Conservation (phyloP, 64 coral and sea anemone genomes). For the Cladopsammia gracilis region DNA sequence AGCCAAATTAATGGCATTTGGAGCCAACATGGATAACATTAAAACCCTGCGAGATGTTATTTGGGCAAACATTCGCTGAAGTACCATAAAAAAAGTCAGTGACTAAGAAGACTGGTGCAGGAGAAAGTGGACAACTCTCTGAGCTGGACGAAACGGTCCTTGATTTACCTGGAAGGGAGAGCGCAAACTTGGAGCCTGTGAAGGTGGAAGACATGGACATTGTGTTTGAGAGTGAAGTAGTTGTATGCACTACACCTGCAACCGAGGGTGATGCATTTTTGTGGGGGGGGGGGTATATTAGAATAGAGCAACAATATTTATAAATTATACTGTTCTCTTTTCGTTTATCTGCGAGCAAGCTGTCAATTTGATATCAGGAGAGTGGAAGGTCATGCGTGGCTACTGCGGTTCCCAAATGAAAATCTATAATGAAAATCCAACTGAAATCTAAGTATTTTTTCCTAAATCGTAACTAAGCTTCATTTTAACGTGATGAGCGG, state of each 20-base stretch:
- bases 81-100: conserved; percentile 30
- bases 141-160: conserved; percentile 54
- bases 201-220: conserved; percentile 31
- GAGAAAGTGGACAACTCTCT: conserved; percentile 36
- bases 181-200: conserved; percentile 31
- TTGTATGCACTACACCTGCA: too few species aligned
- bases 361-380: too few species aligned
- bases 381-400: not conserved
- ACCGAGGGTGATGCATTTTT: too few species aligned
- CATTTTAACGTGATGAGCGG: not conserved
- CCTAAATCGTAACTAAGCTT: not conserved
- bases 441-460: not conserved
- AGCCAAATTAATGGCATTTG: conserved; percentile 42
- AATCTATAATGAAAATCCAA: not conserved
- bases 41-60: conserved; percentile 23
- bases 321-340: too few species aligned
- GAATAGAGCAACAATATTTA: too few species aligned
- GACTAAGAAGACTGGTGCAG: conserved; percentile 20
- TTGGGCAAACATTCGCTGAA: conserved; percentile 28
- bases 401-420: not conserved
- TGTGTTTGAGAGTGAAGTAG: not conserved
- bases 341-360: too few species aligned
- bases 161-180: conserved; percentile 20
- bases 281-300: too few species aligned
- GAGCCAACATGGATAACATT: not conserved